Evolutionary conservation across 2,888 invertebrate genomes (phyloP), one percentile per base, ranked within the genome.

Genomic region (Callosobruchus maculatus): DNA sequence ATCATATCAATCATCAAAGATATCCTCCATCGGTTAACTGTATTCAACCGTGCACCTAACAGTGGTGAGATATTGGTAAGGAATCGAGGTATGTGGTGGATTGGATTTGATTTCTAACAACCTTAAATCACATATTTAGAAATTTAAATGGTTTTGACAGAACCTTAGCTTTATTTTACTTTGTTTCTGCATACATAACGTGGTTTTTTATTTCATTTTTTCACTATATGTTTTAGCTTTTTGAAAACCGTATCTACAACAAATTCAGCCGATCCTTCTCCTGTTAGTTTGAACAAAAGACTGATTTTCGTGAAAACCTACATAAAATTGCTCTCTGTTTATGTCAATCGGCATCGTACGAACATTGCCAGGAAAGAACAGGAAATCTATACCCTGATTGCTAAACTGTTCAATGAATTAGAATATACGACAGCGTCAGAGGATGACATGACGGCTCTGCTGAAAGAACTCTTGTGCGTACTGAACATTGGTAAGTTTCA

Each of bases 281-380:
- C 9, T n/a, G 79, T 81, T 22, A 67, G 80, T 31, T 83, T 89
- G 18, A 84, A 87, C 70, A 92, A 92, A 81, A 88, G 92, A 72
- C 90, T 90, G 80, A 88, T 90, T 81, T 93, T 89, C 79, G 88
- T 92, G 21, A 89, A 91, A 77, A 90, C 90, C 69, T 88, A 89
- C 71, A 88, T 91, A 0, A 91, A 92, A 83, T 84, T 92, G 73
- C 83, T 93, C 67, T 86, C 90, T 2, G 89, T 89, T 20, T 89
- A 89, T 77, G 86, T 89, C 3, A 89, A 89, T 70, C 86, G 89
- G 70, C 86, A 90, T 80, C 91, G 91, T 82, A 84, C 87, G 66
- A 81, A 88, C 67, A 82, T 90, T 2, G 85, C 88, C 2, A 86
- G 87, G 13, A 89, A 89, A 80, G 87, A 87, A 71, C 87, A 87